Base-by-base conservation (phyloP, 2,888 invertebrate species). In the Cataglyphis cursor region DNA sequence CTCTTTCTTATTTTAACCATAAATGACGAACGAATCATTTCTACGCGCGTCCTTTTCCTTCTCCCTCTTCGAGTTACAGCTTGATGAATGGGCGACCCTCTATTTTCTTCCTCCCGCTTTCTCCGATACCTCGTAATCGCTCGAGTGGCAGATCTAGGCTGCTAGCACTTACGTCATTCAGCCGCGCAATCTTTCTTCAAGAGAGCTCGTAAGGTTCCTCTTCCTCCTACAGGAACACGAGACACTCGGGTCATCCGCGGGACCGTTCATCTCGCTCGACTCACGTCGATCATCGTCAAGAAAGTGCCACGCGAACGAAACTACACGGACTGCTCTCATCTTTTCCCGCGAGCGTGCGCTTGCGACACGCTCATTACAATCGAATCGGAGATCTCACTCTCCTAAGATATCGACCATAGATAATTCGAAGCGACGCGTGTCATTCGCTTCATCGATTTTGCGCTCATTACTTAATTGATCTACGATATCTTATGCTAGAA, bases 101-200 rank as follows among this genome's bases (percentile, higher is more conserved):
- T 73, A 84, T 90, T 82, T 80, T 81, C 76, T 76, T 64, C 82
- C 61, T 80, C 70, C 76, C 54, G 51, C 83, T 82, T 87, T 74
- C 81, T 87, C 80, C 51, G 90, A 91, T 90, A 88, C 89, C 90
- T 88, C 90, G 87, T 87, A 84, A 84, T 85, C 85, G 84, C 83
- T 81, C 78, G 54, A 82, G 86, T 92, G 93, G 93, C 93, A 93
- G 93, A 93, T 93, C 93, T 93, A 90, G 93, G 93, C 93, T 93
- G 92, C 91, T 75, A 62, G 66, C 76, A 41, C 64, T 91, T 91
- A 82, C 91, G 82, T 91, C 91, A 91, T 57, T 64, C 59, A 21
- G 59, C 62, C 65, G 72, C 54, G 72, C 75, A 54, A 65, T 85
- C 62, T 81, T 81, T 81, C 54, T 68, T 59, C 44, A 62, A 82